Evolutionary conservation across 2,888 invertebrate species (phyloP).

Genomic region (Scaptomyza caliginosa): DNA sequence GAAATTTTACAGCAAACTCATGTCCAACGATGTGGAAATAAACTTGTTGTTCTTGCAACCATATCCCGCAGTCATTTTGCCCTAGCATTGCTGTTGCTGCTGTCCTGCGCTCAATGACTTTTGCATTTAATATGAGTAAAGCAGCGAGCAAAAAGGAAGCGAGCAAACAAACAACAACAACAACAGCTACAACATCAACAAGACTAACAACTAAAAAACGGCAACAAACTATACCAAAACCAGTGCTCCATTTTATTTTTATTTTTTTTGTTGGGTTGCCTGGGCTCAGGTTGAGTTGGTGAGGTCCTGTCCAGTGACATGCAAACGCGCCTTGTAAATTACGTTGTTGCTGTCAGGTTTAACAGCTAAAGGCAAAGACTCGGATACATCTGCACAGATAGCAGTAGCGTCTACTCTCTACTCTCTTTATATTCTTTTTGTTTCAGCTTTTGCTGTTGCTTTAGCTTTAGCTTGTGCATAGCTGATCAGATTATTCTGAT

Average conservation of each 20-base stretch:
- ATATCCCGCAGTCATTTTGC: slow-evolving; percentile 20
- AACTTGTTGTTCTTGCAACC: slow-evolving; percentile 71
- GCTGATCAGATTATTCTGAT: slow-evolving; percentile 81
- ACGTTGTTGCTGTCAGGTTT: slow-evolving; percentile 61
- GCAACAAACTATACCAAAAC: slow-evolving; percentile 24
- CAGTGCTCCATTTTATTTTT: slow-evolving; percentile 9
- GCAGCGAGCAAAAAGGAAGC: slow-evolving; percentile 34
- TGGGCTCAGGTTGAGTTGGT: slow-evolving; percentile 37
- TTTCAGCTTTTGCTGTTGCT: slow-evolving; percentile 38
- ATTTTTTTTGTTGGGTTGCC: slow-evolving; percentile 17
- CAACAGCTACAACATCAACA: too few relatives aligned
- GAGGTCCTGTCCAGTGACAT: slow-evolving; percentile 69
- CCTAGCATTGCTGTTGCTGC: slow-evolving; percentile 24
- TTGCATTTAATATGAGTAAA: slow-evolving; percentile 79
- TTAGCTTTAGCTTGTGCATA: slow-evolving; percentile 68
- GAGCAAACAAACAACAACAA: slow-evolving; percentile 42
- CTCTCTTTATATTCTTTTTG: slow-evolving; percentile 38
- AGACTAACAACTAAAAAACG: slow-evolving; percentile 29
- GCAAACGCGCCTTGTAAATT: slow-evolving; percentile 73
- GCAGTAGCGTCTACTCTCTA: slow-evolving; percentile 47
- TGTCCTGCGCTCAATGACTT: slow-evolving; percentile 78
- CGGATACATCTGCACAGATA: slow-evolving; percentile 50
- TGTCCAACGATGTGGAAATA: slow-evolving; percentile 80
- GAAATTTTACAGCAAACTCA: slow-evolving; percentile 79
- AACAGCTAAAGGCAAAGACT: slow-evolving; percentile 39